Evolutionary conservation across 2,888 invertebrate genomes (phyloP), one percentile per base, ranked within the genome.

Genomic region (Hirtodrosophila histrioides): DNA sequence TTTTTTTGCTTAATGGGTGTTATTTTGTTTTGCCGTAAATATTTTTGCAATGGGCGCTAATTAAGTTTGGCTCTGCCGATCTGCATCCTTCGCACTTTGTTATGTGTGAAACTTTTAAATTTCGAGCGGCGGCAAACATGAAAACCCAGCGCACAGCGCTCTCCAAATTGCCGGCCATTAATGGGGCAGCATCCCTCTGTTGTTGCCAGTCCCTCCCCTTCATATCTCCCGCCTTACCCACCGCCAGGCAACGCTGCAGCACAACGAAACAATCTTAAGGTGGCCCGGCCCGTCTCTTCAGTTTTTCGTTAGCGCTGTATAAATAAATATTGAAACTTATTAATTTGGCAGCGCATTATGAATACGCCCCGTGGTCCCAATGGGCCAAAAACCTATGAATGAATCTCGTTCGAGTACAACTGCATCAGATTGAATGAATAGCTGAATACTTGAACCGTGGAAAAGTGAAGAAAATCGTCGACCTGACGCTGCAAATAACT

Each of bases 31-130:
- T 86, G 84, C 84, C 88, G 84, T 84, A 84, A 84, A 84, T 88
- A 84, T 84, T 84, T 84, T 72, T 84, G 84, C 89, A 84, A 84
- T 88, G 84, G 89, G 86, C 89, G 88, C 89, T 85, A 89, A 89
- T 85, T 88, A 88, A 85, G 88, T 89, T 86, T 86, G 70, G 74
- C 88, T 82, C 66, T 71, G 60, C 39, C 78, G 74, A 78, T 87
- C 84, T 78, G 88, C 87, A 82, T 88, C 82, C 88, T 87, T 86
- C 68, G 88, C 82, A 82, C 82, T 86, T 82, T 84, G 82, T 88
- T 82, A 82, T 82, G 82, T 82, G 82, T 82, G 82, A 82, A 82
- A 82, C 88, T 82, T 88, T 88, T 77, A 86, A 86, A 84, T 66
- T 80, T 81, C 65, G 70, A 71, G 63, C 66, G 87, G 63, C 82